Evolutionary conservation across 2,888 invertebrate species (phyloP).

Genomic region (Boloria euphrosyne): DNA sequence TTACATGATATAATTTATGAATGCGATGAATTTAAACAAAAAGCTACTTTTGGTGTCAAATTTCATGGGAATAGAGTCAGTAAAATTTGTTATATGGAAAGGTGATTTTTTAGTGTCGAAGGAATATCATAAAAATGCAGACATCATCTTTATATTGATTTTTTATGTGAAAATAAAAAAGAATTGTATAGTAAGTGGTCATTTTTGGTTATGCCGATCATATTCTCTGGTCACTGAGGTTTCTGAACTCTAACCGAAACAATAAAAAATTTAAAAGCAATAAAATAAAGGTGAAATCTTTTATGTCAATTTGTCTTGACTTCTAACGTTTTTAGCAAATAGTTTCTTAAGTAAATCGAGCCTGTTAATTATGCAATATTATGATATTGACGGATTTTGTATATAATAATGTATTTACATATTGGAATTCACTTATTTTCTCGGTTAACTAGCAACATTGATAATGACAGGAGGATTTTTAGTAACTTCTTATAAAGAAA

Average conservation of each 20-base stretch:
- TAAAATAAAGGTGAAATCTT: slow-evolving; percentile 8
- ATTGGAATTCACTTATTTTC: too few species aligned
- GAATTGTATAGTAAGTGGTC: slow-evolving; percentile 15
- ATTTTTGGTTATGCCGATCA: slow-evolving; percentile 10
- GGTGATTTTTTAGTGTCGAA: slow-evolving; percentile 20
- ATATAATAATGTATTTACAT: too few species aligned
- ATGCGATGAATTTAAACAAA: slow-evolving; percentile 5
- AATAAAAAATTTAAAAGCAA: slow-evolving; percentile 13
- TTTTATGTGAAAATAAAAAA: slow-evolving; percentile 18
- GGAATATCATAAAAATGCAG: slow-evolving; percentile 19
- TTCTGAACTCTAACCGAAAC: slow-evolving; percentile 11
- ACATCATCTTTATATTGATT: slow-evolving; percentile 27
- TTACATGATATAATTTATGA: slow-evolving; percentile 17
- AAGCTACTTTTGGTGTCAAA: slow-evolving; percentile 14
- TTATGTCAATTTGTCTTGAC: slow-evolving; percentile 11
- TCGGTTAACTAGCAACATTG: too few species aligned
- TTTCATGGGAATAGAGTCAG: slow-evolving; percentile 21
- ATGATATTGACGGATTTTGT: too few species aligned
- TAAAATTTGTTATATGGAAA: slow-evolving; percentile 21
- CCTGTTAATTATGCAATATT: too few species aligned
- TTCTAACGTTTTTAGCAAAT: slow-evolving; percentile 5
- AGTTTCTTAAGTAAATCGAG: too few species aligned
- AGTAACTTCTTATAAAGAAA: too few species aligned
- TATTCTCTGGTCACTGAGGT: slow-evolving; percentile 11
- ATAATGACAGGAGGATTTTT: too few species aligned